phyloP scores from a whole-genome alignment of 2,888 invertebrate species.

The Quadroppia sp. region DNA sequence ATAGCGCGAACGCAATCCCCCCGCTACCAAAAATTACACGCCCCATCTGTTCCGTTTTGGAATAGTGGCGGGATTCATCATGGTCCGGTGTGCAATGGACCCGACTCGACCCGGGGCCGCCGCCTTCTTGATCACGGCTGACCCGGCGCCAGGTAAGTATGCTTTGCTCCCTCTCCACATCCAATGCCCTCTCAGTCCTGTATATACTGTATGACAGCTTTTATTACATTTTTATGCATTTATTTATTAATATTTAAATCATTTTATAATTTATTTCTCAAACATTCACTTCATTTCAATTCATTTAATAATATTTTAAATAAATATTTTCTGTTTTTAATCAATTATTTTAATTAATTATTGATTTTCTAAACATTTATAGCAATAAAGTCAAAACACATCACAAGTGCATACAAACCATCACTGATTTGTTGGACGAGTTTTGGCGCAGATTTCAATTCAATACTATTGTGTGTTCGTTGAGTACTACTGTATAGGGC shows the following conservation, averaged over 20 bases:
- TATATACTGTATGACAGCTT: neutral
- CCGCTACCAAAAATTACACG: slow-evolving; percentile 56
- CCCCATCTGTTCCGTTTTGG: slow-evolving; percentile 69
- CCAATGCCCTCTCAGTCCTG: neutral
- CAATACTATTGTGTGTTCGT: too few species aligned
- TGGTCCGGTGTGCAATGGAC: slow-evolving; percentile 68
- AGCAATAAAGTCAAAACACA: too few species aligned
- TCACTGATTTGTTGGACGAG: too few species aligned
- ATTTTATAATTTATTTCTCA: too few species aligned
- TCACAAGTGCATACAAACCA: too few species aligned
- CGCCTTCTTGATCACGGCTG: slow-evolving; percentile 67
- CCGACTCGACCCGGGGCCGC: slow-evolving; percentile 67
- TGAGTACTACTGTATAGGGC: too few species aligned
- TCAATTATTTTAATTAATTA: neutral
- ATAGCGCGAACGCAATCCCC: slow-evolving; percentile 52
- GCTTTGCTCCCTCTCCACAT: neutral
- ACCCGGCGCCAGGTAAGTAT: slow-evolving; percentile 60
- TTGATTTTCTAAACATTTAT: too few species aligned
- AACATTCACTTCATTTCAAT: too few species aligned
- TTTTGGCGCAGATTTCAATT: too few species aligned
- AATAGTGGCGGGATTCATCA: slow-evolving; percentile 70
- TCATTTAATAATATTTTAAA: too few species aligned
- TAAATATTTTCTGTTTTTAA: too few species aligned
- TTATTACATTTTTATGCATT: neutral
- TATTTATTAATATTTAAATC: neutral